Evolutionary conservation across 2,888 invertebrate genomes (phyloP).

Genomic region (Dilophus febrilis): DNA sequence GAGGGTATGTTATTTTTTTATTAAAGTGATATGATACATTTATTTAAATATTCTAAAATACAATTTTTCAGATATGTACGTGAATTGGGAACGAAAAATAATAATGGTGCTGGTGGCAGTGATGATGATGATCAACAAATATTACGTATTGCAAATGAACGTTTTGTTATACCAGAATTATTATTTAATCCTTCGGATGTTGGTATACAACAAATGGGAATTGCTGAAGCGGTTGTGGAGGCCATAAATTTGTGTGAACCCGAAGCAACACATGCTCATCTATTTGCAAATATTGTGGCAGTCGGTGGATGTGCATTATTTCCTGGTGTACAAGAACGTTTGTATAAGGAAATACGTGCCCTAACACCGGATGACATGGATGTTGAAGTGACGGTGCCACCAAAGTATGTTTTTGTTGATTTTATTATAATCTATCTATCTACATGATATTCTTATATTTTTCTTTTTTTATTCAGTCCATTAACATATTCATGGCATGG

Average conservation of each 20-base stretch:
- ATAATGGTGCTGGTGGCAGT: neutral
- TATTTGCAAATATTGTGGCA: slow-evolving; percentile 69
- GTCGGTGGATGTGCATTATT: slow-evolving; percentile 68
- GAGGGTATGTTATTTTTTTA: slow-evolving; percentile 45
- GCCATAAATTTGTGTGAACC: slow-evolving; percentile 53
- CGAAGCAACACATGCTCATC: slow-evolving; percentile 51
- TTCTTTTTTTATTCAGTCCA: slow-evolving; percentile 37
- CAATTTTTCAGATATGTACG: too few relatives aligned
- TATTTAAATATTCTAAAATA: too few relatives aligned
- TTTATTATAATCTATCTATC: neutral
- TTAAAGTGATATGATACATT: too few relatives aligned
- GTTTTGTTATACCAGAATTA: slow-evolving; percentile 88
- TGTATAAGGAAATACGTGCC: slow-evolving; percentile 61
- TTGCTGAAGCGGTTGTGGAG: slow-evolving; percentile 73
- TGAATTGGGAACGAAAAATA: neutral
- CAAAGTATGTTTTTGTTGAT: slow-evolving; percentile 36
- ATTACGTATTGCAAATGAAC: slow-evolving; percentile 76
- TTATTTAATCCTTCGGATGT: slow-evolving; percentile 90
- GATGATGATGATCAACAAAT: slow-evolving; percentile 49
- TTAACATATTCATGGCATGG: slow-evolving; percentile 79
- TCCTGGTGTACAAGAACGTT: slow-evolving; percentile 64
- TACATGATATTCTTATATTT: neutral
- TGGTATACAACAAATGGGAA: slow-evolving; percentile 80
- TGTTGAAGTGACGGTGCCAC: slow-evolving; percentile 51
- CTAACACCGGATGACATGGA: slow-evolving; percentile 60